Evolutionary conservation across 2,113 vertebrate genomes (phyloP), one percentile per base, ranked within the genome.

Genomic region (Elanus axillaris): DNA sequence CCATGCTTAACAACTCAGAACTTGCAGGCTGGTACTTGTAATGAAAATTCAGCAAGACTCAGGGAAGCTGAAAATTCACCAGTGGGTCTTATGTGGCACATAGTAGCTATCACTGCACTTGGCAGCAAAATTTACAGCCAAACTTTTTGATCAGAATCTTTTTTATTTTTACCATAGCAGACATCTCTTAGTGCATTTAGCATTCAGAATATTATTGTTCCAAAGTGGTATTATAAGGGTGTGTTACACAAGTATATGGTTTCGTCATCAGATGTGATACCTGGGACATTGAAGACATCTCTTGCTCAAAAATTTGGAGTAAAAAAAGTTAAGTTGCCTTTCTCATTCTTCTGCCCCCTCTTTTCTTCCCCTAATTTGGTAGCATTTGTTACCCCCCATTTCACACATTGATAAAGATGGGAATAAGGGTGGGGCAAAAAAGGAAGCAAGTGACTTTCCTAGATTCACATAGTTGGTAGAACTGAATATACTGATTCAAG

Each of bases 41-140:
- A 82, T 64, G 71, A 95, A 94, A 96, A 94, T 90, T 94, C 76
- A 90, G 4, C 68, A 94, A 79, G 81, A 43, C 22, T 79, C 45
- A 63, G 48, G 47, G 43, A 92, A 91, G 53, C 29, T 91, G 77
- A 96, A 91, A 94, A 92, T 81, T 83, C 59, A 93, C 75, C 34
- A 23, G 13, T 50, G 59, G 21, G 11, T 52, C 96, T 96, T 79
- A 29, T 16, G 78, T 42, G n/a, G 21, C 11, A 12, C 20, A 36
- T 13, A 71, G 48, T 88, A 80, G n/a, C 43, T 88, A 74, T 68
- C 59, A 25, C 9, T 73, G 45, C 15, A 27, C 15, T 92, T 67
- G 32, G 4, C 15, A 75, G 47, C 9, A 64, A 72, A 96, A 93
- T 74, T 66, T 79, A 68, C 68, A 94, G 62, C 38, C 94, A 83